phyloP scores from a whole-genome alignment of 2,113 vertebrate species.

The Colius striatus region DNA sequence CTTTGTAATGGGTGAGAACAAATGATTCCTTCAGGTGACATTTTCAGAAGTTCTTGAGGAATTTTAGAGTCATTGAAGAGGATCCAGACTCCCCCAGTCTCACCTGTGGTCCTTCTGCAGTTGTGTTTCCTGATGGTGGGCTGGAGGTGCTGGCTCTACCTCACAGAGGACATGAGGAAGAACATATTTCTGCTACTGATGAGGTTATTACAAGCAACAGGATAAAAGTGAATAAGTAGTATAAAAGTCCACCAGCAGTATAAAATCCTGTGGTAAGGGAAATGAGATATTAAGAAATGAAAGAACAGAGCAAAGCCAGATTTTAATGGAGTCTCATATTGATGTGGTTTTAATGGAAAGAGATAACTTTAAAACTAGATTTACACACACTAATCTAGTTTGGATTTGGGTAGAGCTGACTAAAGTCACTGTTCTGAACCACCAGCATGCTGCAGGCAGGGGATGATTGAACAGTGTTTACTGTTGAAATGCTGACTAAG shows the following conservation, averaged over 20 bases:
- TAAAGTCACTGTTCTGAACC: neutral
- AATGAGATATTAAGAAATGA: neutral
- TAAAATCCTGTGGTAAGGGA: neutral
- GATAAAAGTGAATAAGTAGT: neutral
- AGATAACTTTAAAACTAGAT: neutral
- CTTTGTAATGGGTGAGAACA: neutral
- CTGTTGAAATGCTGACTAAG: neutral
- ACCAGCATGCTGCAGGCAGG: neutral
- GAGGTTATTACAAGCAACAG: neutral
- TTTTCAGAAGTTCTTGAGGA: neutral
- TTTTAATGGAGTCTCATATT: accelerated
- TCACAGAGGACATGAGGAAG: neutral
- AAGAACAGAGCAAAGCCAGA: neutral
- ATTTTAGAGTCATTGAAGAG: neutral
- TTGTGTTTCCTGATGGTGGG: neutral
- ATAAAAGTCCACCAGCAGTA: neutral
- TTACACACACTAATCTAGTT: neutral
- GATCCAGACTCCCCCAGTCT: neutral
- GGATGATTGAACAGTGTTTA: neutral
- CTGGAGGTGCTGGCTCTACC: neutral
- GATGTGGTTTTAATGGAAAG: neutral
- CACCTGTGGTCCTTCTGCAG: neutral
- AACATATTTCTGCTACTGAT: neutral
- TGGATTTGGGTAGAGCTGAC: neutral
- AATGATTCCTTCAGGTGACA: neutral